Percentiles rank a stretch among this genome's conserved stretches.
Conservation (phyloP, 2,888 invertebrate species). For the Philereme vetulata region DNA sequence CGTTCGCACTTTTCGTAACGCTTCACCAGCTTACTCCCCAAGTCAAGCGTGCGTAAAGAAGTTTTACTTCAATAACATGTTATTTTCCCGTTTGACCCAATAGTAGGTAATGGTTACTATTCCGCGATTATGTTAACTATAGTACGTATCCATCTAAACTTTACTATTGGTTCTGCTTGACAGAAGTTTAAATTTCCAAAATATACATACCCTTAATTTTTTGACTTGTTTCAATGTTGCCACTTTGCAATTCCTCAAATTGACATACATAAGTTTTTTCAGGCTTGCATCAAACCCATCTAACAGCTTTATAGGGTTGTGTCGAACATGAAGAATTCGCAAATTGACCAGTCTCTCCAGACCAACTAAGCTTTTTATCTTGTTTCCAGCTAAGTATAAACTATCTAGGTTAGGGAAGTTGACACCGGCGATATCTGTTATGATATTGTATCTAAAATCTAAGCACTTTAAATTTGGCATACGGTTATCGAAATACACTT, state of each 20-base stretch:
- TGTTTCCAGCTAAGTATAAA: constrained; percentile 90
- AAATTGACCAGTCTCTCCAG: constrained; percentile 85
- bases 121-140: too few species aligned
- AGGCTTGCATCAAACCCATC: constrained; percentile 75
- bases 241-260: constrained; percentile 83
- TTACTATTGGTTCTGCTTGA: too few species aligned
- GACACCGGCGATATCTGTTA: constrained; percentile 70
- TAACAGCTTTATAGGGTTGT: constrained; percentile 84
- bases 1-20: too few species aligned
- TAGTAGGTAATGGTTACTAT: too few species aligned
- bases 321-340: constrained; percentile 88
- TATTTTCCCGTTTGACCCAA: too few species aligned
- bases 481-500: constrained; percentile 52
- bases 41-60: too few species aligned
- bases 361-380: constrained; percentile 85
- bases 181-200: too few species aligned
- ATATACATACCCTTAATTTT: constrained; percentile 70
- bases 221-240: constrained; percentile 77
- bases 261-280: constrained; percentile 79
- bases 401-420: constrained; percentile 85
- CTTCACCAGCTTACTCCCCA: too few species aligned
- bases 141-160: too few species aligned
- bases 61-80: too few species aligned
- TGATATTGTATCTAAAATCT: constrained; percentile 80
- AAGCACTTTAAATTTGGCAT: constrained; percentile 77